A percentile compares a stretch with the other conserved stretches of the same genome.
These are phyloP conservation scores for Camelus dromedarius DNA, from an alignment of 2,113 vertebrate genomes.

Conservation along the genomic window DNA sequence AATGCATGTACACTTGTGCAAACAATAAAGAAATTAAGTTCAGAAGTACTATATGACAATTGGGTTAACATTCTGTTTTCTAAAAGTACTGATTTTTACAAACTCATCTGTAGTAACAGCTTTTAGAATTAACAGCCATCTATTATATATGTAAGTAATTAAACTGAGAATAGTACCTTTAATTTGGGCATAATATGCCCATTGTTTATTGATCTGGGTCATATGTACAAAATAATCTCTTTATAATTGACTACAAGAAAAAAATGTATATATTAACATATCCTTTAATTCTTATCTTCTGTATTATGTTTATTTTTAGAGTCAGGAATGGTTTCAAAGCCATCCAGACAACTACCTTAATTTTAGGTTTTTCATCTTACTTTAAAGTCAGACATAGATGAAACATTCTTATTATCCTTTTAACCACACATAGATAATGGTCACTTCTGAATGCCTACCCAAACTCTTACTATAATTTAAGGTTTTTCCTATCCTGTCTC, in stretches of 20 bases:
- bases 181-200: neutral
- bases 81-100: neutral
- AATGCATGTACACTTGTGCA: neutral
- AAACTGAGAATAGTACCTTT: neutral
- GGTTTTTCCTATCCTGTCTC: neutral
- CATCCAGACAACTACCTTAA: neutral
- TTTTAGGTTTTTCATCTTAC: neutral
- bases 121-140: slow-evolving; percentile 9
- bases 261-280: neutral
- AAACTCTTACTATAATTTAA: neutral
- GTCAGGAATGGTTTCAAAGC: neutral
- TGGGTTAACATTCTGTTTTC: neutral
- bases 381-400: neutral
- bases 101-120: neutral
- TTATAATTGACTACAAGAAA: neutral
- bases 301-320: neutral
- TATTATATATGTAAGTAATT: slow-evolving; percentile 16
- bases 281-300: neutral
- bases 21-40: neutral
- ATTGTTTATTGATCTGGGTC: neutral
- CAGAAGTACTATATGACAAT: neutral
- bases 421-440: neutral
- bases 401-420: neutral
- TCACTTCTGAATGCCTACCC: neutral
- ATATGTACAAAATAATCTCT: slow-evolving; percentile 25